Conservation (phyloP, 2,888 invertebrate genomes). For the Brachylomia viminalis region DNA sequence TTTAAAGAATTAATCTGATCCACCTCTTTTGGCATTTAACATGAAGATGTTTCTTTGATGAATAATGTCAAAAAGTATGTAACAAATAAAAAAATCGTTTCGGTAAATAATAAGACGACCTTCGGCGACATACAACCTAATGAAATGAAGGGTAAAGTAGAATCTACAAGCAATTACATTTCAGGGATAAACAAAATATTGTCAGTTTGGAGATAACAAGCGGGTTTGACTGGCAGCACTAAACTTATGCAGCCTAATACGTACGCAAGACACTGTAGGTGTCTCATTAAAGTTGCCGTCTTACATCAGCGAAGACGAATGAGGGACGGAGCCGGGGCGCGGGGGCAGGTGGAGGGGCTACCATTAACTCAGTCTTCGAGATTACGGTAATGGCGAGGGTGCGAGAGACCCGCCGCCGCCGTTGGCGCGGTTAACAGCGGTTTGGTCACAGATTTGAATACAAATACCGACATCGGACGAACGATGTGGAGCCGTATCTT, state of each 20-base stretch:
- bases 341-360: conserved; percentile 13
- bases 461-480: conserved; percentile 67
- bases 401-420: conserved; percentile 48
- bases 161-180: conserved; percentile 19
- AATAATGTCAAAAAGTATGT: not conserved
- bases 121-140: conserved; percentile 2
- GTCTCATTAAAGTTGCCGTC: conserved; percentile 66
- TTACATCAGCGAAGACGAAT: conserved; percentile 56
- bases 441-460: conserved; percentile 71
- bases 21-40: conserved; percentile 13
- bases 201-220: conserved; percentile 27
- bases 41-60: conserved; percentile 27
- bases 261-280: conserved; percentile 54
- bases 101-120: not conserved
- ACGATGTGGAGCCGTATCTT: conserved; percentile 65
- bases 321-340: conserved; percentile 18
- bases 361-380: conserved; percentile 67
- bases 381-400: conserved; percentile 64
- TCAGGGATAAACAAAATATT: conserved; percentile 23
- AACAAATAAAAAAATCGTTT: conserved; percentile 5
- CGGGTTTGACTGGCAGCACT: conserved; percentile 45
- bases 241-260: conserved; percentile 41
- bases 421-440: conserved; percentile 64
- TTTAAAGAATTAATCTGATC: conserved; percentile 43
- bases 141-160: conserved; percentile 2